Evolutionary conservation across 35 echinoderm and acorn worm species (phyloP), one percentile per base, ranked within the genome.

Genomic region (Heliocidaris erythrogramma): DNA sequence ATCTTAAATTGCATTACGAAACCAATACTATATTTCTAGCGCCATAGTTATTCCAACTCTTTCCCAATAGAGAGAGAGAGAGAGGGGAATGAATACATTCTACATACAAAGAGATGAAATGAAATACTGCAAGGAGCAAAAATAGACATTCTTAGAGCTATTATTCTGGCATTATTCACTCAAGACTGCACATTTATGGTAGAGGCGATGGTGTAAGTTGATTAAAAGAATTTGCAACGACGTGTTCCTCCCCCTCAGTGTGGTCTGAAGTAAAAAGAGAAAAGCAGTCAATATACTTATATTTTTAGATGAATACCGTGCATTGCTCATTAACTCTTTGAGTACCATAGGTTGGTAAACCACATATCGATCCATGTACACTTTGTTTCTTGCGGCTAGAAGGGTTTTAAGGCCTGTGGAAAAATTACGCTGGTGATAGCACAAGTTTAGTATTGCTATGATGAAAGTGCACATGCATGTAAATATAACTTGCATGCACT

Each of bases 161-260:
- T 78, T 78, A 78, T 78, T 78, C 65, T 78, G 65, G 18, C 65
- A 78, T 78, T 78, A 78, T 78, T 78, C 65, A 78, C 65, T n/a
- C 65, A n/a, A 78, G 65, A 78, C 65, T 78, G 65, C 65, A 78
- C 65, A 78, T 18, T 78, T 78, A 78, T 78, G 65, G 65, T n/a
- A 27, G 65, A 21, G 8, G 17, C 27, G 65, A 21, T 18, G 27
- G 27, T n/a, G 65, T 78, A 78, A 78, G 65, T 78, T 78, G 65
- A 78, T 78, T 78, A 78, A 78, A 78, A 78, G 65, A 78, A 78
- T 78, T 78, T 78, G 65, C 27, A 21, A n/a, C 5, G 18, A 27
- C 65, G 27, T 78, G 65, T 78, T 78, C 27, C 27, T 24, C 21
- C 27, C 27, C 7, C 18, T 7, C 27, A 18, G 65, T 78, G 65